Evolutionary conservation across 1,140 invertebrate species (phyloP), one percentile per base, ranked within the genome.

Genomic region (Nebria ingens): DNA sequence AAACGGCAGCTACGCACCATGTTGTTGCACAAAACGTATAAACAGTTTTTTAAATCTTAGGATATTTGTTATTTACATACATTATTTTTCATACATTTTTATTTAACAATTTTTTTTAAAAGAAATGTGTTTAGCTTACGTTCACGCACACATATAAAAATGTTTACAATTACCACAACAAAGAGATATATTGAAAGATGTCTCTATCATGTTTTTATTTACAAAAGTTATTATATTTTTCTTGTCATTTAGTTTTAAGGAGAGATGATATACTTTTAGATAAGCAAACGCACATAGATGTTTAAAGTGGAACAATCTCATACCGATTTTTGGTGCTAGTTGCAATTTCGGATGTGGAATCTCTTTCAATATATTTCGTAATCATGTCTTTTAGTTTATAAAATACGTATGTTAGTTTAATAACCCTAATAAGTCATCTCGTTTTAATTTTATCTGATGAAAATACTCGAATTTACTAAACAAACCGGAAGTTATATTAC

Each of bases 1-100:
- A n/a, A n/a, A 12, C 15, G 40, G 40, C 40, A 45, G 40, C 40
- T 45, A 45, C 9, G n/a, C n/a, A n/a, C n/a, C n/a, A n/a, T n/a
- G n/a, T 12, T 45, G 40, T 45, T 45, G 40, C 40, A 45, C 40
- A 45, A 45, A 45, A 17, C n/a, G n/a, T 45, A 45, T 17, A 17
- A 45, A 45, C 40, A 45, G 9, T n/a, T n/a, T n/a, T n/a, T 45
- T 45, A 12, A 45, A 45, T 4, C 15, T 12, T 45, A 45, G 15
- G 40, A 34, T 45, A 45, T 11, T 45, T 45, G 40, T 45, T 45
- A 34, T 34, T n/a, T 34, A 34, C 25, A n/a, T 34, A 45, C 40
- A 45, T 45, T 45, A 34, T 12, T 45, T 45, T 45, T 45, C 40
- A 17, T 45, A 45, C 40, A 45, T 45, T 45, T 45, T n/a, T n/a